phyloP scores from a whole-genome alignment of 2,113 vertebrate genomes.

The Bombycilla garrulus region DNA sequence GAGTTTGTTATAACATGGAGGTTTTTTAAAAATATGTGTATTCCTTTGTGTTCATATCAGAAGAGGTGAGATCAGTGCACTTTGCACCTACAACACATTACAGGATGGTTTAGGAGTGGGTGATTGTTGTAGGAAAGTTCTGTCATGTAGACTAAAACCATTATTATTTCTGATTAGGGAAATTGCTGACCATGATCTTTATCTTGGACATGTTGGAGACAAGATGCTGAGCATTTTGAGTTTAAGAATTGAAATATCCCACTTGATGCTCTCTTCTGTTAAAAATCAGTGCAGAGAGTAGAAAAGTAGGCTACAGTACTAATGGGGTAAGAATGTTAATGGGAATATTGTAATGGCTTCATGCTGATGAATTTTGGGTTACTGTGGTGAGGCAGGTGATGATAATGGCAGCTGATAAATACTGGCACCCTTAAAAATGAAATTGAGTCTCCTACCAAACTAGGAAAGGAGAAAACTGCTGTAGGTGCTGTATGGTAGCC shows the following conservation, averaged over 20 bases:
- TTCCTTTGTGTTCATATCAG: neutral
- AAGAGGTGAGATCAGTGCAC: neutral
- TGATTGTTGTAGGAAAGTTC: neutral
- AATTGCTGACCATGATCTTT: neutral
- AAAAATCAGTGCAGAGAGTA: neutral
- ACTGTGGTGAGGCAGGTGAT: neutral
- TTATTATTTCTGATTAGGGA: neutral
- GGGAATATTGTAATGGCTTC: neutral
- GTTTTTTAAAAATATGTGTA: fast-evolving
- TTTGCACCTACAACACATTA: neutral
- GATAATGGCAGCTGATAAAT: neutral
- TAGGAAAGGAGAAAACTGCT: neutral
- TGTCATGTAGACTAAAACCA: neutral
- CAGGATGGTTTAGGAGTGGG: neutral
- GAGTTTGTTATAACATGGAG: neutral
- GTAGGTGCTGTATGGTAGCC: neutral
- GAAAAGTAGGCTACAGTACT: neutral
- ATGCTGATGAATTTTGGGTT: neutral
- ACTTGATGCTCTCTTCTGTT: neutral
- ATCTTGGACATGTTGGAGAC: neutral
- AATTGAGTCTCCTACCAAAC: neutral
- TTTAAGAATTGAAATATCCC: neutral
- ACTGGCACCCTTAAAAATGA: neutral
- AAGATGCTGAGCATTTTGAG: neutral
- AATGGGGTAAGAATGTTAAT: neutral